Conservation (phyloP, 1,140 invertebrate genomes). For the Aphelinus certus region DNA sequence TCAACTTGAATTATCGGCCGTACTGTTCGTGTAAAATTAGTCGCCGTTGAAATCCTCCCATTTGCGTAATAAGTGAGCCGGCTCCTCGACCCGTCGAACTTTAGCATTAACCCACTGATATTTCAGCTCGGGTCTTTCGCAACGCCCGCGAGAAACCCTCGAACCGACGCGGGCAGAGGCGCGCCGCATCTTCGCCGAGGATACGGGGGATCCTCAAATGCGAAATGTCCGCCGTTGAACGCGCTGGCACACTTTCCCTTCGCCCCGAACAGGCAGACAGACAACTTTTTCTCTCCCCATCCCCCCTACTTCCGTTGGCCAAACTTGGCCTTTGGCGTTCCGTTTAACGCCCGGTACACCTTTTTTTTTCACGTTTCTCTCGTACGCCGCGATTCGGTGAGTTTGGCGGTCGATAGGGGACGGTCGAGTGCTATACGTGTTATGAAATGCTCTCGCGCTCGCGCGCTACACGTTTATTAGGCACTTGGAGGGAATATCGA, state of each 20-base stretch:
- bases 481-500: not conserved
- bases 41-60: slow-evolving; percentile 40
- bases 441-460: not conserved
- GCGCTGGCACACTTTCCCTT: no score
- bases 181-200: no score
- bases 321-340: slow-evolving; percentile 13
- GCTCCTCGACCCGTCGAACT: slow-evolving; percentile 25
- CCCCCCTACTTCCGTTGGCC: not conserved
- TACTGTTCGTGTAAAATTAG: slow-evolving; percentile 54
- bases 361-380: slow-evolving; percentile 1
- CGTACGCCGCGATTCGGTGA: not conserved
- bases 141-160: not conserved
- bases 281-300: not conserved
- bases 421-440: not conserved
- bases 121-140: slow-evolving; percentile 16
- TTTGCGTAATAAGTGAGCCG: slow-evolving; percentile 27
- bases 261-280: no score
- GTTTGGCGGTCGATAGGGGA: not conserved
- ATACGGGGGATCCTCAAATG: no score
- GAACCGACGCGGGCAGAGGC: no score
- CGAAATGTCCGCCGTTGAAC: no score
- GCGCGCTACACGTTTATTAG: slow-evolving; percentile 6
- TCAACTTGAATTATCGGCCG: slow-evolving; percentile 48
- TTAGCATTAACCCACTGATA: slow-evolving; percentile 32
- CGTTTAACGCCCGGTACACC: not conserved